Base-by-base conservation (phyloP, 1,140 invertebrate genomes). In the Samia ricini region DNA sequence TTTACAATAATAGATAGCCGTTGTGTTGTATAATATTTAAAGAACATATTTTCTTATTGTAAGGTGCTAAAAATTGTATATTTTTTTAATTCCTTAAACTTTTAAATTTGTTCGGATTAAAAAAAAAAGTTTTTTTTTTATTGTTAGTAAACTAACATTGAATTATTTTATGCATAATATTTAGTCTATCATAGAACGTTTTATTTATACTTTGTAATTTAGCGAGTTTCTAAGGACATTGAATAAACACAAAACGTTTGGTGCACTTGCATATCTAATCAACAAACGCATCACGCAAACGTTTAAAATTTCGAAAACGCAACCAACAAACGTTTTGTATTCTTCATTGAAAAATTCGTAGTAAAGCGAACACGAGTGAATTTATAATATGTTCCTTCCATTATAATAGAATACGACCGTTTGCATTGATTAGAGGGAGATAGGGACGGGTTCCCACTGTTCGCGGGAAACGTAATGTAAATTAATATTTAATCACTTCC, bases 301-400 rank as follows among this genome's bases (percentile, higher is more conserved):
- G 60, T 68, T 74, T 73, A 55, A 74, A 76, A 78, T 74, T 74
- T 72, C 64, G 66, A 67, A 74, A 75, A 70, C 72, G 68, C 64
- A 71, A 18, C 10, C 58, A 10, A 36, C 29, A 7, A 54, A 19
- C 62, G 60, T 70, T 81, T 72, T 65, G 74, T 74, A 79, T 81
- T 74, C 76, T 56, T 29, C 60, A 71, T 63, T 60, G 71, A 56
- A 23, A 24, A 63, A 68, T 77, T 74, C 69, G 50, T 67, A 60
- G 67, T 71, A 74, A 58, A 66, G 33, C 56, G 63, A 50, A 54
- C 57, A 19, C 51, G 59, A 54, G 59, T 68, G 69, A 66, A 63
- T 74, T 64, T 61, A 62, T 68, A 70, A 73, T 71, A 29, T 56
- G 42, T 63, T 49, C 23, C n/a, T 36, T 57, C 59, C 63, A 64